Evolutionary conservation across 2,113 vertebrate species (phyloP).

Genomic region (Phocoena sinus): DNA sequence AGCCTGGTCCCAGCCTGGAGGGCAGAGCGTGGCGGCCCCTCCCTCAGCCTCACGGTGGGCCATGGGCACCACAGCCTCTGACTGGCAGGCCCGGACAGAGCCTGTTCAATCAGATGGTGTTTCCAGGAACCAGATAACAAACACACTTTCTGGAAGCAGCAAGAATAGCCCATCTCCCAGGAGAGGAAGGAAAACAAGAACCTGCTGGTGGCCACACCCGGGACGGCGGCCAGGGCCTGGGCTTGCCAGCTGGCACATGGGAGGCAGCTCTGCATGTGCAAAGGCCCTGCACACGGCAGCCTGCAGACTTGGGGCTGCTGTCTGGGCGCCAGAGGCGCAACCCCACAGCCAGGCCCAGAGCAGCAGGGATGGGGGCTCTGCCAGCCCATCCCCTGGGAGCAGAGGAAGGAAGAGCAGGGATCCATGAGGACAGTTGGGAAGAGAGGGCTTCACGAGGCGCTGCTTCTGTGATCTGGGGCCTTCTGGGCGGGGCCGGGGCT

Average conservation of each 20-base stretch:
- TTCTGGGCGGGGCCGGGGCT: background rate
- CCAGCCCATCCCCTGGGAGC: background rate
- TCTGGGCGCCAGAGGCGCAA: background rate
- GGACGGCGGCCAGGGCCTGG: accelerated
- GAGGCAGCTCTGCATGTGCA: too few species aligned
- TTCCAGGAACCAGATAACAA: background rate
- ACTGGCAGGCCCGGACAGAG: background rate
- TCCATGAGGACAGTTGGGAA: background rate
- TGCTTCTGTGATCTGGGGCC: background rate
- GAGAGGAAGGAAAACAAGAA: background rate
- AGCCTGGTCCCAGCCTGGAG: background rate
- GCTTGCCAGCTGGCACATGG: accelerated
- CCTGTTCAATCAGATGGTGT: background rate
- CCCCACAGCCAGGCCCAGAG: background rate
- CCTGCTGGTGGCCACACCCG: background rate
- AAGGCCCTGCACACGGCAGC: background rate
- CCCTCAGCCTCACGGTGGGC: background rate
- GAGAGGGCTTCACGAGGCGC: background rate
- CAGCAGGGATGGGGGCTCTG: background rate
- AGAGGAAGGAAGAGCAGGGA: background rate
- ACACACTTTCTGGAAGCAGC: background rate
- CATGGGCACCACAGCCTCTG: accelerated
- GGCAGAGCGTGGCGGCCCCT: accelerated
- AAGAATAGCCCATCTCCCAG: background rate
- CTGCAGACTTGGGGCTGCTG: background rate